phyloP scores from a whole-genome alignment of 2,888 invertebrate species.

The Ischnus inquisitorius region DNA sequence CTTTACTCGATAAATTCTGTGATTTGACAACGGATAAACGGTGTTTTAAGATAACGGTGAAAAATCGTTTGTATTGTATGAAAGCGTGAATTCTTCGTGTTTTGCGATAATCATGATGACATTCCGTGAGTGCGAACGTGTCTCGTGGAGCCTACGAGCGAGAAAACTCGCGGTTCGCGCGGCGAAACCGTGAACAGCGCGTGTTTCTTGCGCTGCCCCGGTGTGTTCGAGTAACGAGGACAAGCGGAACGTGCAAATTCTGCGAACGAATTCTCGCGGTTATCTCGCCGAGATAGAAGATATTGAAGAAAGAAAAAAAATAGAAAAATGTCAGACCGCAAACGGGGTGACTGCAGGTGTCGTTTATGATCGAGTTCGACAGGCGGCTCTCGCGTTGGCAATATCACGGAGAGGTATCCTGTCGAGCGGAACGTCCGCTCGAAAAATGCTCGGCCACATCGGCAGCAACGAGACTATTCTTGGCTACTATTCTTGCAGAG shows the following conservation, averaged over 20 bases:
- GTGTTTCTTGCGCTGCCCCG: slow-evolving; percentile 1
- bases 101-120: slow-evolving; percentile 46
- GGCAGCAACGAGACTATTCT: slow-evolving; percentile 83
- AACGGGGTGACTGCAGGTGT: slow-evolving; percentile 53
- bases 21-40: background rate
- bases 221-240: slow-evolving; percentile 21
- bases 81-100: background rate
- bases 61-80: background rate
- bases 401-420: slow-evolving; percentile 43
- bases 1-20: background rate
- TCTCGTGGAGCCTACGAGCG: slow-evolving; percentile 39
- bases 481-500: slow-evolving; percentile 79
- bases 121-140: slow-evolving; percentile 42
- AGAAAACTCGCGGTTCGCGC: slow-evolving; percentile 39
- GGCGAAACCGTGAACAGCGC: slow-evolving; percentile 45
- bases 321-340: slow-evolving; percentile 13
- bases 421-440: slow-evolving; percentile 69
- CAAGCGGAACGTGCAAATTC: slow-evolving; percentile 49
- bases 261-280: slow-evolving; percentile 45
- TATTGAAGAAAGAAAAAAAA: slow-evolving; percentile 28
- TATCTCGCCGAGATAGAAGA: slow-evolving; percentile 15
- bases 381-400: slow-evolving; percentile 20
- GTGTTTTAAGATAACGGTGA: background rate
- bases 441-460: slow-evolving; percentile 80
- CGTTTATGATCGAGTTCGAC: slow-evolving; percentile 51